Evolutionary conservation across 2,797 vertebrate species (phyloP).

Genomic region (Toxotes lorentzi): DNA sequence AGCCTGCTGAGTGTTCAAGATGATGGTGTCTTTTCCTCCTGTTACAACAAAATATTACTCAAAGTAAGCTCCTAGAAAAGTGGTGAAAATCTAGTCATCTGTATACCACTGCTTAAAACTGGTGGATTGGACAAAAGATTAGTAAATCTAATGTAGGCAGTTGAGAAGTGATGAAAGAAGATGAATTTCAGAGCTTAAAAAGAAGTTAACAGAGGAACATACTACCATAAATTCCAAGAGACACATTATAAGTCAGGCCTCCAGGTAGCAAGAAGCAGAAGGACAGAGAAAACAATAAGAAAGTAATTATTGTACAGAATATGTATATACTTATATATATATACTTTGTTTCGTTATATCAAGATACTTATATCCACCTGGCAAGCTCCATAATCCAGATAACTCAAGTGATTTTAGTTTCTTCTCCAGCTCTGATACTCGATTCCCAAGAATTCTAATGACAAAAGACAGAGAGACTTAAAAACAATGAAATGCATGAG

Average conservation of each 20-base stretch:
- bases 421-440: constrained; percentile 96
- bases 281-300: constrained; percentile 47
- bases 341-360: neutral
- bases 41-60: constrained; percentile 36
- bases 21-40: constrained; percentile 73
- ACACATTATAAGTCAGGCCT: constrained; percentile 98
- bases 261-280: constrained; percentile 87
- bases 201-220: constrained; percentile 79
- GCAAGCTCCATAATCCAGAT: constrained; percentile 97
- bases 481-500: neutral
- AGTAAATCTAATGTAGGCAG: neutral
- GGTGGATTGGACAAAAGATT: neutral
- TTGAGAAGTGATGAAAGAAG: constrained; percentile 7
- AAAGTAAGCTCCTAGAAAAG: constrained; percentile 9
- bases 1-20: constrained; percentile 52
- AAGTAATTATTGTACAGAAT: constrained; percentile 28
- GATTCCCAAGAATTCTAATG: constrained; percentile 93
- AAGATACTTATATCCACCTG: constrained; percentile 84
- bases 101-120: neutral
- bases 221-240: constrained; percentile 94
- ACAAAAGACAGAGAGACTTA: neutral
- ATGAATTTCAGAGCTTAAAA: constrained; percentile 17
- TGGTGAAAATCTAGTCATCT: neutral
- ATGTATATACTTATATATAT: neutral
- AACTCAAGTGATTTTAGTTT: constrained; percentile 97